phyloP scores from a whole-genome alignment of 2,888 invertebrate genomes.

The Brachypterus glaber region DNA sequence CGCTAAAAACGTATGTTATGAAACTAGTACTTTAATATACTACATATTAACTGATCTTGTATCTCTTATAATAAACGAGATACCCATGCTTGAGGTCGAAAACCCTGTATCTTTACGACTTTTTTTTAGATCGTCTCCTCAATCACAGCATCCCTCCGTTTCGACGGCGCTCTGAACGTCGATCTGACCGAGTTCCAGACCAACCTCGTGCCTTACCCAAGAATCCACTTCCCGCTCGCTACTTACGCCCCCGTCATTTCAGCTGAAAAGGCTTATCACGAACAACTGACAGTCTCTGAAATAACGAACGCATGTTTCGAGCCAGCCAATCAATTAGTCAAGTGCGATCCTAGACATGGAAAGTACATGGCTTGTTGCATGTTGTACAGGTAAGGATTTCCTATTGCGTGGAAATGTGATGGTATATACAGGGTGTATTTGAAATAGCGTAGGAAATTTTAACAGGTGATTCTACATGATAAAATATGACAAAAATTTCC shows the following conservation, averaged over 20 bases:
- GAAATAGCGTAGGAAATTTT: too few species aligned
- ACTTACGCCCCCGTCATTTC: constrained; percentile 89
- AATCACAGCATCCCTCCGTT: constrained; percentile 87
- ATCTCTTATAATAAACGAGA: too few species aligned
- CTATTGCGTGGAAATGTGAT: too few species aligned
- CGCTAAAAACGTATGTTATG: too few species aligned
- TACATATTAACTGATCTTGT: too few species aligned
- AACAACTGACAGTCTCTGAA: constrained; percentile 81
- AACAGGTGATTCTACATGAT: too few species aligned
- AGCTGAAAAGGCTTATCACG: constrained; percentile 88
- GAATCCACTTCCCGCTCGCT: constrained; percentile 89
- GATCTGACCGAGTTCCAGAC: constrained; percentile 93
- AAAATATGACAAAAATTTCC: too few species aligned
- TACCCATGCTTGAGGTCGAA: too few species aligned
- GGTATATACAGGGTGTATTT: too few species aligned
- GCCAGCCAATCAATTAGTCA: constrained; percentile 89
- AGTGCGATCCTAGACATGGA: constrained; percentile 83
- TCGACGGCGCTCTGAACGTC: constrained; percentile 87
- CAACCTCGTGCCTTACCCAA: constrained; percentile 86
- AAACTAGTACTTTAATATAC: too few species aligned
- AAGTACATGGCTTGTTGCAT: constrained; percentile 94
- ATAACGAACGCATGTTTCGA: constrained; percentile 95
- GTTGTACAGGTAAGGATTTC: constrained; percentile 56
- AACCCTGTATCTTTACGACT: constrained; percentile 24
- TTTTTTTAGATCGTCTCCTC: constrained; percentile 71